These are phyloP conservation scores for Chinchilla lanigera DNA, from an alignment of 2,113 vertebrate genomes.

Conservation along the genomic window DNA sequence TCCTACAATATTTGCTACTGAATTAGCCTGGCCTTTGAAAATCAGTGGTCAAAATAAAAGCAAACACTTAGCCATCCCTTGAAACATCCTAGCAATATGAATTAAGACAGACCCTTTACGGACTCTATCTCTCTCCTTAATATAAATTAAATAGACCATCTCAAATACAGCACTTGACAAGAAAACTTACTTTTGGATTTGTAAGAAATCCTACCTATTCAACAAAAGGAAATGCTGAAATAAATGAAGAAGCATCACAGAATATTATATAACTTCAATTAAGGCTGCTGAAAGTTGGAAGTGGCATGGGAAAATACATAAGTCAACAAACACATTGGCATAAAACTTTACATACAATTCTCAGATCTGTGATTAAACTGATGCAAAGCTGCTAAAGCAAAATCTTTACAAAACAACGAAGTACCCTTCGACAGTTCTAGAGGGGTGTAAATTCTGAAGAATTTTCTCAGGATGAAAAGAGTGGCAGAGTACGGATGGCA, in stretches of 20 bases:
- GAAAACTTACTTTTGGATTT: not conserved
- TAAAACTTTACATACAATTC: not conserved
- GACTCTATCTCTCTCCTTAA: not conserved
- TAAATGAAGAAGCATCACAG: not conserved
- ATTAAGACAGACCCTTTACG: not conserved
- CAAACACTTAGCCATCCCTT: not conserved
- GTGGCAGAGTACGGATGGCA: too few relatives aligned
- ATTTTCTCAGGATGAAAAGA: not conserved
- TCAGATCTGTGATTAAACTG: not conserved
- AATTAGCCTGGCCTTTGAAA: not conserved
- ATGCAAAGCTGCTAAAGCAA: not conserved
- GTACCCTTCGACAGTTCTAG: not conserved
- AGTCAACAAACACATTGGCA: not conserved
- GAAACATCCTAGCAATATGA: not conserved
- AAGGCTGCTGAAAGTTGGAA: not conserved
- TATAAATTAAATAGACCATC: not conserved
- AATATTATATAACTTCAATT: not conserved
- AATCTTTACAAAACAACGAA: not conserved
- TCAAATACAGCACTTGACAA: not conserved
- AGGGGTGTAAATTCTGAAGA: not conserved
- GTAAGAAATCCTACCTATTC: constrained; percentile 14
- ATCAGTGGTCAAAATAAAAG: constrained; percentile 10
- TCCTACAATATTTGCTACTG: not conserved
- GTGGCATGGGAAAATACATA: not conserved
- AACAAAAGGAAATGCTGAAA: constrained; percentile 29